Conservation (phyloP, 2,113 vertebrate species). For the Paralichthys olivaceus region DNA sequence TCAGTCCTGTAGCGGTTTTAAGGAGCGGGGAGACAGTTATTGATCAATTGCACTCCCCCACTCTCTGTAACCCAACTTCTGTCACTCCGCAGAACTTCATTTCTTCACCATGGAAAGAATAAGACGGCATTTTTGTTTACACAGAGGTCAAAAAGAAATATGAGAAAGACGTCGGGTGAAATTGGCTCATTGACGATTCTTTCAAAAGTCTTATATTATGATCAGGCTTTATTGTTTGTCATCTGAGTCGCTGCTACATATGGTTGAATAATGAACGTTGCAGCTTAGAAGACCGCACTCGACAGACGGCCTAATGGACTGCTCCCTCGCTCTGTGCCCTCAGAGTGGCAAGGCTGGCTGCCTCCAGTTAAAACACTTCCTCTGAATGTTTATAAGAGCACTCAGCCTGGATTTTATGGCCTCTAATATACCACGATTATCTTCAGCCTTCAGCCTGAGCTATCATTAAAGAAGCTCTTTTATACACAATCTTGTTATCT, state of each 20-base stretch:
- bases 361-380: slow-evolving; percentile 78
- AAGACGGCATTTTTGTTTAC: background rate
- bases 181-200: slow-evolving; percentile 12
- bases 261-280: slow-evolving; percentile 56
- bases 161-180: background rate
- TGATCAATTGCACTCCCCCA: slow-evolving; percentile 30
- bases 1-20: slow-evolving; percentile 36
- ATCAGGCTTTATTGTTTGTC: slow-evolving; percentile 18
- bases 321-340: slow-evolving; percentile 52
- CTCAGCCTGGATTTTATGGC: slow-evolving; percentile 71
- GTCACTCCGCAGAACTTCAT: slow-evolving; percentile 23
- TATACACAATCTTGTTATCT: slow-evolving; percentile 47
- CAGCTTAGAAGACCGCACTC: slow-evolving; percentile 29
- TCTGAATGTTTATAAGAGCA: slow-evolving; percentile 78
- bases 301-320: slow-evolving; percentile 61
- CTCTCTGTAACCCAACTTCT: slow-evolving; percentile 24
- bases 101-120: slow-evolving; percentile 1
- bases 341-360: slow-evolving; percentile 58
- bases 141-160: background rate
- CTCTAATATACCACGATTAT: slow-evolving; percentile 71
- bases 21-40: slow-evolving; percentile 42
- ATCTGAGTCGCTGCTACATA: slow-evolving; percentile 19
- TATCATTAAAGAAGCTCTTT: slow-evolving; percentile 39
- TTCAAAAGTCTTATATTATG: background rate
- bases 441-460: slow-evolving; percentile 57